These are phyloP conservation scores for Cynocephalus volans DNA, from an alignment of 2,113 vertebrate species.

Conservation along the genomic window DNA sequence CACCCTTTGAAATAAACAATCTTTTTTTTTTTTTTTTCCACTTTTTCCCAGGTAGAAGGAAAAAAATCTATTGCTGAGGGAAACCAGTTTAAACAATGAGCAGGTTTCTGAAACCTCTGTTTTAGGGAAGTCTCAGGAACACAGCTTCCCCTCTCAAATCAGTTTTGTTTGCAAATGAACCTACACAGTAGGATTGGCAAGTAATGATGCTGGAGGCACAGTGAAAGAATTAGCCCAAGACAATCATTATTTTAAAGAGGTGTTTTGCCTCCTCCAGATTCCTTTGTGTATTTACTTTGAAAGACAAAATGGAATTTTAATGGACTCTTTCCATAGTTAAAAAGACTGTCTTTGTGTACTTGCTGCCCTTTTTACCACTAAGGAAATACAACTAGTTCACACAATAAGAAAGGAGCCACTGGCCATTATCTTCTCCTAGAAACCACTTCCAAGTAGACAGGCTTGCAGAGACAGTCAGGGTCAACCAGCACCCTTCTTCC, in stretches of 20 bases:
- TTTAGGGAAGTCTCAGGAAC: constrained; percentile 54
- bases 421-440: background rate
- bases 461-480: background rate
- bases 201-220: constrained; percentile 82
- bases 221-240: constrained; percentile 85
- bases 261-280: constrained; percentile 82
- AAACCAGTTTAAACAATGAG: constrained; percentile 17
- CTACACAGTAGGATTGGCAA: constrained; percentile 78
- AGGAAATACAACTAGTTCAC: constrained; percentile 47
- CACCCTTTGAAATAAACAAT: constrained; percentile 69
- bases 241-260: constrained; percentile 84
- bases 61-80: constrained; percentile 42
- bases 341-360: constrained; percentile 34
- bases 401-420: background rate
- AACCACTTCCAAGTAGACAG: background rate
- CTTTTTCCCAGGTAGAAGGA: background rate
- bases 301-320: constrained; percentile 78
- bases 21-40: background rate
- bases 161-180: constrained; percentile 88
- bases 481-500: background rate
- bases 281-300: constrained; percentile 61
- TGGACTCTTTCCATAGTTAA: constrained; percentile 73
- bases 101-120: constrained; percentile 71
- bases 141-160: constrained; percentile 79
- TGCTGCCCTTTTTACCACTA: constrained; percentile 36